Evolutionary conservation across 2,113 vertebrate genomes (phyloP).

Genomic region (Paramormyrops kingsleyae): DNA sequence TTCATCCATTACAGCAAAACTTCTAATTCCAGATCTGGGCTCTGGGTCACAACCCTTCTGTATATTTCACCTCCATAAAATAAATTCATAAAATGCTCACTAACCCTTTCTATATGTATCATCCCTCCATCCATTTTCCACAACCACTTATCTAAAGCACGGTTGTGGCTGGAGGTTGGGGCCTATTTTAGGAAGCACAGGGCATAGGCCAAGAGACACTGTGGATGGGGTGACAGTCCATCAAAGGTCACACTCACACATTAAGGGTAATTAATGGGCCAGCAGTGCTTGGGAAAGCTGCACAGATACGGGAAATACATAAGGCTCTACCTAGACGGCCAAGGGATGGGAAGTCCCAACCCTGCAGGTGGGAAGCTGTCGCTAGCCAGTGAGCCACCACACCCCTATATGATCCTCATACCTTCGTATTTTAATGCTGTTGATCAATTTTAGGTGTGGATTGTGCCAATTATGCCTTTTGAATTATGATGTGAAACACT

Average conservation of each 20-base stretch:
- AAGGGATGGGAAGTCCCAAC: neutral
- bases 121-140: neutral
- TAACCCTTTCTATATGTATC: neutral
- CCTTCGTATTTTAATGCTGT: neutral
- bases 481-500: neutral
- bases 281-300: neutral
- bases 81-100: neutral
- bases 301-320: neutral
- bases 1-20: neutral
- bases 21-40: neutral
- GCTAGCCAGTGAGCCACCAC: neutral
- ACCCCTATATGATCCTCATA: neutral
- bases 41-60: neutral
- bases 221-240: neutral
- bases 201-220: neutral
- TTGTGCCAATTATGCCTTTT: neutral
- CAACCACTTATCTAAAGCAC: neutral
- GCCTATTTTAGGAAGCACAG: neutral
- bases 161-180: neutral
- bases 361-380: neutral
- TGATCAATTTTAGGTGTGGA: neutral
- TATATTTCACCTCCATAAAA: neutral
- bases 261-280: neutral
- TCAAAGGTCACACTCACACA: neutral
- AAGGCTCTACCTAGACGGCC: neutral